Base-by-base conservation (phyloP, 1,140 invertebrate species). In the Bombus breviceps region DNA sequence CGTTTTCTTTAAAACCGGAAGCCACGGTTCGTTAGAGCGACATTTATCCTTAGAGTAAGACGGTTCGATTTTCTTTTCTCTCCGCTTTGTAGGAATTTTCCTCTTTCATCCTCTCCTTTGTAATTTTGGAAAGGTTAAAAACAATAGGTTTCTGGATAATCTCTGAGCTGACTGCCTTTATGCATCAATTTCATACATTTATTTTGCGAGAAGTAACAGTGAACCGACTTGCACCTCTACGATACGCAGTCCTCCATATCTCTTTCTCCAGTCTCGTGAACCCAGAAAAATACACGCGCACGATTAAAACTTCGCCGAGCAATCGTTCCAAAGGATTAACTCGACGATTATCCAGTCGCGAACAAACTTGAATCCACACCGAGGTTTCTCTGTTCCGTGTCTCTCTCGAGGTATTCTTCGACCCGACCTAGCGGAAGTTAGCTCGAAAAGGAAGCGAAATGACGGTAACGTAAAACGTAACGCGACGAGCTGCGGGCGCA, bases 21-120 rank as follows among this genome's bases (percentile, higher is more conserved):
- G 9, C 90, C 39, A 47, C 41, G 92, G 91, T 91, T 92, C 86
- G 91, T 91, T 89, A 88, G 89, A 92, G 85, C 86, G 80, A 78
- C 81, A 83, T 86, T 92, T 90, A 92, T 92, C 83, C 87, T 53
- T 53, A 88, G 90, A 90, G 86, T 47, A 81, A 34, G 39, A n/a
- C 69, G 72, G 72, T 15, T 72, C 62, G 80, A 81, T 66, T 87
- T 88, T 88, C 77, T 62, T 76, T 80, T 72, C 57, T 77, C 62
- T 79, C 62, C 53, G 32, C 1, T 41, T 68, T 5, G 1, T 5
- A 39, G 74, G 66, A 83, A 79, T 79, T 81, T 82, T 72, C 72
- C 10, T 37, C 10, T 12, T 9, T 10, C 8, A 0, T 37, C n/a
- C 13, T 32, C 4, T 22, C 3, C 6, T 4, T 0, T 72, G 47